These are phyloP conservation scores for Pelmatolapia mariae DNA, from an alignment of 2,113 vertebrate species.

Conservation along the genomic window DNA sequence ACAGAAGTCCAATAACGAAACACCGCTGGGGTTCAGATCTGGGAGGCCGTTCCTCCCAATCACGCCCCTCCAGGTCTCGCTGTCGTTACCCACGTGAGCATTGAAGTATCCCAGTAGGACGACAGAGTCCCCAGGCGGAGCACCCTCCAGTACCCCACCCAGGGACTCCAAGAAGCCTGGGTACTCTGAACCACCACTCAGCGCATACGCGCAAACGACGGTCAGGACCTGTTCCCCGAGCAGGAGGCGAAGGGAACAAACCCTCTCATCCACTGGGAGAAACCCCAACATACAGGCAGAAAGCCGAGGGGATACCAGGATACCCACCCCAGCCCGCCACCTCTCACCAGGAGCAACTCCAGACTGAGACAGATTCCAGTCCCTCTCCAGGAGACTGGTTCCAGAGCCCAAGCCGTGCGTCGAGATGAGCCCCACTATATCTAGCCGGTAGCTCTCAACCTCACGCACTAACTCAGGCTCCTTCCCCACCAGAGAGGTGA, in stretches of 20 bases:
- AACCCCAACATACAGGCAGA: no score
- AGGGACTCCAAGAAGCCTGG: neutral
- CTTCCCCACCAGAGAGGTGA: no score
- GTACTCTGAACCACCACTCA: neutral
- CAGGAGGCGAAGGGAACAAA: fast-evolving
- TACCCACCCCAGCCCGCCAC: no score
- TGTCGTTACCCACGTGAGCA: neutral
- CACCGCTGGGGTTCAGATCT: neutral
- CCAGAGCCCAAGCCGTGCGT: no score
- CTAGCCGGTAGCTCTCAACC: no score
- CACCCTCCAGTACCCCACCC: neutral
- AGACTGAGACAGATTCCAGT: no score
- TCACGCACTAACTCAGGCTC: no score
- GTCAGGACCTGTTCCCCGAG: neutral
- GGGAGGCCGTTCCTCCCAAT: neutral
- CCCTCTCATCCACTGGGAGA: neutral
- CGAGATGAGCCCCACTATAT: no score
- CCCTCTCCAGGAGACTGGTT: no score
- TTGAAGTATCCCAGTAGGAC: neutral
- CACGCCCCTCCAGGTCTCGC: neutral
- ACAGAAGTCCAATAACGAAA: neutral
- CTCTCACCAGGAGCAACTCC: no score
- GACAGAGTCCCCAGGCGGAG: neutral
- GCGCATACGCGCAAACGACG: neutral
- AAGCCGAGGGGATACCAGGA: no score